A percentile compares a stretch with the other conserved stretches of the same genome.
Conservation (phyloP, 1,140 invertebrate genomes). For the Dicyema japonicum region DNA sequence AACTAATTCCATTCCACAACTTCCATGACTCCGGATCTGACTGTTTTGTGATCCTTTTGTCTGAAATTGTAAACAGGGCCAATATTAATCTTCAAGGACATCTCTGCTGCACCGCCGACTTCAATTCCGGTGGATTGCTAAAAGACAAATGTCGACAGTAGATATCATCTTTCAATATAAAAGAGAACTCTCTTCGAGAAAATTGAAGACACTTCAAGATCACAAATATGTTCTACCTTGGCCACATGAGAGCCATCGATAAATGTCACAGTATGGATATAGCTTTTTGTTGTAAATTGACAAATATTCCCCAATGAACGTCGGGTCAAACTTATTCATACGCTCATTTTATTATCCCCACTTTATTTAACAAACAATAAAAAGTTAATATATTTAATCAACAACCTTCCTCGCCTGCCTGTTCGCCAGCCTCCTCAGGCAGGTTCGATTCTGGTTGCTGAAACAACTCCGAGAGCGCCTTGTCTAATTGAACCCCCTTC, state of each 20-base stretch:
- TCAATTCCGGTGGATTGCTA: conserved; percentile 38
- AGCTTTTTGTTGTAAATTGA: conserved; percentile 51
- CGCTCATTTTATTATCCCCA: too few relatives aligned
- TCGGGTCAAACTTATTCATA: too few relatives aligned
- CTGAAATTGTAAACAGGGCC: conserved; percentile 47
- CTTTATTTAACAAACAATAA: too few relatives aligned
- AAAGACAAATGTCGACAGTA: conserved; percentile 70
- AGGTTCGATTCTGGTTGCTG: too few relatives aligned
- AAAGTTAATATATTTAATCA: too few relatives aligned
- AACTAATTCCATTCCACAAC: conserved; percentile 49
- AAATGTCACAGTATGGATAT: conserved; percentile 50
- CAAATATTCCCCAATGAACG: too few relatives aligned
- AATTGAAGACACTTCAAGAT: conserved; percentile 1
- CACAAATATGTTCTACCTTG: conserved; percentile 24
- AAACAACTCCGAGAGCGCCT: too few relatives aligned
- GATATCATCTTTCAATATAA: conserved; percentile 62
- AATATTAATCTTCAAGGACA: conserved; percentile 75
- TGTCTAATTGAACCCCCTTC: too few relatives aligned
- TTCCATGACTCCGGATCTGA: conserved; percentile 19
- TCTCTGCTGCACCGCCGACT: conserved; percentile 38
- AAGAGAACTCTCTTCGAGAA: conserved; percentile 70
- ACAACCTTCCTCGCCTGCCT: too few relatives aligned
- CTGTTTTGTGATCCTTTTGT: conserved; percentile 27
- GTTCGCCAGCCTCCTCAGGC: too few relatives aligned
- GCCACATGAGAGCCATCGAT: conserved; percentile 53